Base-by-base conservation (phyloP, 2,888 invertebrate species). In the Zygaena filipendulae region DNA sequence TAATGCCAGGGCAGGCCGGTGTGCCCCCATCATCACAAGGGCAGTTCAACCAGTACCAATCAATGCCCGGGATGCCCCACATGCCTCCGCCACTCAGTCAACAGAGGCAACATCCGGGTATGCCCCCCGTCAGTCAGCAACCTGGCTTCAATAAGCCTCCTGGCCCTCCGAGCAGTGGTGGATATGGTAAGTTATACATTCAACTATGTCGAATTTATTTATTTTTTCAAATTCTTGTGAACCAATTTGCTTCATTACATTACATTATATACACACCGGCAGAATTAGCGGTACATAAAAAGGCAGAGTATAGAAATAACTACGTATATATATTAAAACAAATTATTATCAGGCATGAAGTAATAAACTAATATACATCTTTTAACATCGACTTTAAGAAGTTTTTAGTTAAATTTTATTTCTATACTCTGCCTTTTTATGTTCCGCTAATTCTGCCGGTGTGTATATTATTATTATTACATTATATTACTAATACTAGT, bases 11-110 rank as follows among this genome's bases (percentile, higher is more conserved):
- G 7, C 43, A 39, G 26, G 38, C 23, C 3, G 24, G 24, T 5
- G 16, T 30, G 25, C 35, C 38, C 7, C 36, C 27, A 9, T 26
- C 28, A n/a, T 24, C 38, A 1, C 35, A 28, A 16, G 27, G 23
- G 11, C 32, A 39, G 19, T 35, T 31, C 14, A 39, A 38, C 25
- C 58, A 62, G 31, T 49, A 41, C 18, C 54, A 46, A 13, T 36
- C 60, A 2, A 60, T 70, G 47, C 43, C 56, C 2, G 66, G 72
- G 1, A 42, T 64, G 3, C 63, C 61, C 2, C 75, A 77, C 33
- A 80, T 81, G 79, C 81, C 77, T 1, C 33, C 33, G 7, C 33
- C 33, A 4, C 20, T 33, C 2, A 25, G 29, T 3, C 35, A 28
- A 29, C 34, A 33, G 18, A 28, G 28, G 13, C 23, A 29, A 16